phyloP scores from a whole-genome alignment of 2,797 vertebrate species.

The Intellagama lesueurii region DNA sequence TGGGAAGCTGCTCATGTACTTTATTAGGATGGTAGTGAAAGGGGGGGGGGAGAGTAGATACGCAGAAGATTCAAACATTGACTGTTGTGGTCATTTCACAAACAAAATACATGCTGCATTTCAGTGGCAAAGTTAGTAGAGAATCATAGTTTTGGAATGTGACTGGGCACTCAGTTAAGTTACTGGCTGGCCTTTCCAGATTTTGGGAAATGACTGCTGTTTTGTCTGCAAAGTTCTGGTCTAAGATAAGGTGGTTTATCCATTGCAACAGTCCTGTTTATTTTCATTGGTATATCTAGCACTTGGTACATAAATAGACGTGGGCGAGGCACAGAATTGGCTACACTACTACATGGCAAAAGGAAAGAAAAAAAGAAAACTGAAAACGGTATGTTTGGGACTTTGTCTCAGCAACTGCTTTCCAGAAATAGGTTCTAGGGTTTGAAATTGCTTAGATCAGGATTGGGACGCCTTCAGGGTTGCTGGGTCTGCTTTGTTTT shows the following conservation, averaged over 20 bases:
- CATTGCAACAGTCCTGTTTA: not conserved
- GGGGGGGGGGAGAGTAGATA: too few species aligned
- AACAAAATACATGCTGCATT: too few species aligned
- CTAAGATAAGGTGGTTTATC: conserved; percentile 1
- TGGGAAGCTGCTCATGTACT: too few species aligned
- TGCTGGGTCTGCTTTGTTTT: not conserved
- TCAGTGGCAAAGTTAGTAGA: not conserved
- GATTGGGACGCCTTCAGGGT: not conserved
- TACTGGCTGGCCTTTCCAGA: not conserved
- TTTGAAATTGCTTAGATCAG: not conserved
- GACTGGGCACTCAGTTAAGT: too few species aligned
- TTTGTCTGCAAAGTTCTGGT: not conserved
- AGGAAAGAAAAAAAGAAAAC: not conserved
- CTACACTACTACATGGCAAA: not conserved
- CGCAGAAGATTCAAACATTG: too few species aligned
- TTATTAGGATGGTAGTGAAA: too few species aligned
- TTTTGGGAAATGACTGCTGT: not conserved
- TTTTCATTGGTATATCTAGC: conserved; percentile 4
- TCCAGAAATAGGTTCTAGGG: not conserved
- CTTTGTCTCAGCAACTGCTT: not conserved
- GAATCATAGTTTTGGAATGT: not conserved
- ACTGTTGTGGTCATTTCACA: too few species aligned
- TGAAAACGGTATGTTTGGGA: not conserved
- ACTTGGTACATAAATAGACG: conserved; percentile 7
- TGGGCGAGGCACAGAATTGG: not conserved